Conservation (phyloP, 92 coral and sea anemone species). For the Micromussa lordhowensis region DNA sequence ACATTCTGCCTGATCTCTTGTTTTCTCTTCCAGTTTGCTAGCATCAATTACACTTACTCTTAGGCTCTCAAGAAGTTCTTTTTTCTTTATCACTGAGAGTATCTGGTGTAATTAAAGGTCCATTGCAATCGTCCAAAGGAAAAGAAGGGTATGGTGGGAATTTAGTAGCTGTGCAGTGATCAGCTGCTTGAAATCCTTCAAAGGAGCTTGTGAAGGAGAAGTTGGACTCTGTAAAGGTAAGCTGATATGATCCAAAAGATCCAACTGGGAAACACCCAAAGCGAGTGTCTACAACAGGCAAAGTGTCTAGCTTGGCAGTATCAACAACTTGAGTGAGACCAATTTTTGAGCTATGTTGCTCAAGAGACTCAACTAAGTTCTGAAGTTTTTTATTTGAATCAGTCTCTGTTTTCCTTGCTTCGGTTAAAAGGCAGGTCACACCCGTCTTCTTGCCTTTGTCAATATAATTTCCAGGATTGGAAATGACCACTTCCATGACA, state of each 20-base stretch:
- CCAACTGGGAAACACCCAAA: conserved; percentile 68
- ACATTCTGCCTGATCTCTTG: conserved; percentile 55
- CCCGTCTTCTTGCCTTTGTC: conserved; percentile 55
- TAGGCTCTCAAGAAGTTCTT: conserved; percentile 47
- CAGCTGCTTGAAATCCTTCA: conserved; percentile 38
- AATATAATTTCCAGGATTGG: conserved; percentile 42
- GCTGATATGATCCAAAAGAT: conserved; percentile 63
- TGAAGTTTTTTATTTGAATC: conserved; percentile 25
- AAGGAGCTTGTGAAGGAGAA: conserved; percentile 43
- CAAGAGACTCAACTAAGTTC: conserved; percentile 31
- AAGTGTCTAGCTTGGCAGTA: conserved; percentile 6
- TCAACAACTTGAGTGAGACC: conserved; percentile 61
- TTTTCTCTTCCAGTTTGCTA: conserved; percentile 54
- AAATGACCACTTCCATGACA: conserved; percentile 59
- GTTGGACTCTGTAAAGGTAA: conserved; percentile 26
- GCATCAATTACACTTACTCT: conserved; percentile 57
- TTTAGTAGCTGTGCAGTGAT: conserved; percentile 27
- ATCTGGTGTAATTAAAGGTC: conserved; percentile 47
- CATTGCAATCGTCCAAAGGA: conserved; percentile 64
- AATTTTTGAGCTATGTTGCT: conserved; percentile 50
- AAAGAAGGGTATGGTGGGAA: conserved; percentile 65
- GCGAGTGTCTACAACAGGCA: conserved; percentile 42
- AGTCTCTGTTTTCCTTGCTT: conserved; percentile 44
- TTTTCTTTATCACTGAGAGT: conserved; percentile 45
- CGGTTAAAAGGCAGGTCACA: conserved; percentile 54